Base-by-base conservation (phyloP, 2,888 invertebrate species). In the Sipha maydis region DNA sequence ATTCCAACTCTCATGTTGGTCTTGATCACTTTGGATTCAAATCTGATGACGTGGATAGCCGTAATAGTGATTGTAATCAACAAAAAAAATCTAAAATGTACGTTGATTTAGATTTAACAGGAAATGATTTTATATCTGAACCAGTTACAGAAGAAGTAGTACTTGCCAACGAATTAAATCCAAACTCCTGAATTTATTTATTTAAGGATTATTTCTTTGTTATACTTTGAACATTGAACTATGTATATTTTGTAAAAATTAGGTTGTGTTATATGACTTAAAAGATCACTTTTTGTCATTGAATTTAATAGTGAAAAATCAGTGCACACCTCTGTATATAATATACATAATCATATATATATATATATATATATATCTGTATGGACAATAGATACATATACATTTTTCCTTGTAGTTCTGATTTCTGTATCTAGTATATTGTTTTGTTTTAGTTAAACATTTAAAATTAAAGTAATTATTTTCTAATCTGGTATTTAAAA, bases 111-210 rank as follows among this genome's bases (percentile, higher is more conserved):
- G 86, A 88, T 82, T 61, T 88, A 61, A 67, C 86, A 19, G 86
- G 80, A 31, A 88, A 61, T 75, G 86, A 88, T 88, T 88, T 88
- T 31, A 88, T 88, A 80, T 82, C 86, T 0, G 86, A 88, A 82
- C 80, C 86, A 38, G 86, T 88, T 28, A 75, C 73, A 14, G 86
- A 88, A 54, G 86, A 88, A 38, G 86, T 88, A 82, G 86, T 88
- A 31, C 86, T 88, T 25, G 61, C 80, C 73, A 88, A 17, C 54
- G 86, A 88, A 73, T 73, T 88, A 75, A 79, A 88, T 88, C 86
- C 86, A 31, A 80, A 61, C 86, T 88, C 86, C 61, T 88, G 86
- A 88, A 80, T 88, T 61, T 88, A 80, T 88, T 86, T 88, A 82
- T 80, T 61, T 67, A 82, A 80, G 61, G 80, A 79, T 61, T 38